Evolutionary conservation across 2,797 vertebrate species (phyloP), one percentile per base, ranked within the genome.

Genomic region (Channallabes apus): DNA sequence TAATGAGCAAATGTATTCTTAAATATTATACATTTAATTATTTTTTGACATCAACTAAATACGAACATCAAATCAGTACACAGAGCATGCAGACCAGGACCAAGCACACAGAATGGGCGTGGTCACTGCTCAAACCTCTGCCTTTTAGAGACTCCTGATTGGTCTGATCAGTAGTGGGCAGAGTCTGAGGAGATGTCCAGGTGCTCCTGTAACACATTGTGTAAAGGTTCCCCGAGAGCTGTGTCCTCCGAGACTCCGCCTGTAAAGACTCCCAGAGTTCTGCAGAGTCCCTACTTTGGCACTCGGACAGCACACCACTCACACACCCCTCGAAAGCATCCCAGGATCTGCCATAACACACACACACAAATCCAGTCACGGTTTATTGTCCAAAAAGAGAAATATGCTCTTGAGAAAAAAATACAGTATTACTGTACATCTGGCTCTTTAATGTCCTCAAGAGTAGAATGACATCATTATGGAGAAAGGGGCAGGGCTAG

Each of bases 181-280:
- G 81, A 86, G 92, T 94, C 85, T 80, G 89, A 88, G 93, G 92
- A 87, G 91, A 86, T 22, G 91, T 92, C 71, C 73, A 89, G 29
- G 93, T 93, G 41, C 92, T 94, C 59, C 94, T 90, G 3, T 95
- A 94, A 81, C 97, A 99, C 90, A 97, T 93, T 85, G 96, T 93
- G 29, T 98, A 97, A 75, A 99, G 95, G 91, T 98, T 98, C 80
- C 97, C 96, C 17, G 96, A 96, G 89, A 97, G 96, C 73, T 96
- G 94, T 14, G 95, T 95, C 92, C 95, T 97, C 88, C 95, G 95
- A 86, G 97, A 98, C 85, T 99, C 97, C 88, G 95, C 95, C 78
- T 96, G 95, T 62, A 98, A 93, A 7, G 97, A 98, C 84, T 98
- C 96, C 97, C 98, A 99, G 76, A 97, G 95, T 0, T 96, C 94